phyloP scores from a whole-genome alignment of 2,797 vertebrate species.

The Ambastaia sidthimunki region DNA sequence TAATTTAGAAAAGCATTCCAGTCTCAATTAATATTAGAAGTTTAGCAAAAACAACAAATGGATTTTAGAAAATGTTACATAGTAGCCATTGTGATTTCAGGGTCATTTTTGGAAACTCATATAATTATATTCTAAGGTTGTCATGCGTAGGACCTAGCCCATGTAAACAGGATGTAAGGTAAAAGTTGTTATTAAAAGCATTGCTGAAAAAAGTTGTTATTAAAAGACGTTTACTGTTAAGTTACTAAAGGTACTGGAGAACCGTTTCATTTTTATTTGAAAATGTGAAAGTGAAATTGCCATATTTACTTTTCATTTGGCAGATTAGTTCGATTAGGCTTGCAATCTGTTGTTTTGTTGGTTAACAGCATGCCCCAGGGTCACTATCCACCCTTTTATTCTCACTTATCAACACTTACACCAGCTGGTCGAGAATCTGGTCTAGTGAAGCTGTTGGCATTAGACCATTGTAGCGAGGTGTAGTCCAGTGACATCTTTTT shows the following conservation, averaged over 20 bases:
- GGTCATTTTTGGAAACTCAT: not conserved
- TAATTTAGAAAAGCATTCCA: not conserved
- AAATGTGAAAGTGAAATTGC: not conserved
- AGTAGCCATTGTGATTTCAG: not conserved
- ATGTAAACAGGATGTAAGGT: not conserved
- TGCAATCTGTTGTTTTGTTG: constrained; percentile 11
- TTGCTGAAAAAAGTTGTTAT: too few species aligned
- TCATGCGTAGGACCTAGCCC: not conserved
- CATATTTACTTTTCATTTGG: not conserved
- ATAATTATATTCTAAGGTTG: constrained; percentile 1
- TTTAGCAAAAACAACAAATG: not conserved
- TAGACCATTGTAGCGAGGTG: constrained; percentile 24
- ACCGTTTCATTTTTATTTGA: not conserved
- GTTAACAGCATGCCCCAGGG: not conserved
- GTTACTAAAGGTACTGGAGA: not conserved
- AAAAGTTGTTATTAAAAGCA: too few species aligned
- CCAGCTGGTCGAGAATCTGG: constrained; percentile 26
- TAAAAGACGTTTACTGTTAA: not conserved
- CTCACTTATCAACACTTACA: constrained; percentile 16
- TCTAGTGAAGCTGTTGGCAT: constrained; percentile 26
- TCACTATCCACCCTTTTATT: not conserved
- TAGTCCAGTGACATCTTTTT: constrained; percentile 34
- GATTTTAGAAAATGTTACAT: not conserved
- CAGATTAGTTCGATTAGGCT: not conserved
- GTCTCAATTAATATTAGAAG: not conserved